These are phyloP conservation scores for Hapalemur alaotrensis DNA, from an alignment of 2,797 vertebrate species.

Conservation along the genomic window DNA sequence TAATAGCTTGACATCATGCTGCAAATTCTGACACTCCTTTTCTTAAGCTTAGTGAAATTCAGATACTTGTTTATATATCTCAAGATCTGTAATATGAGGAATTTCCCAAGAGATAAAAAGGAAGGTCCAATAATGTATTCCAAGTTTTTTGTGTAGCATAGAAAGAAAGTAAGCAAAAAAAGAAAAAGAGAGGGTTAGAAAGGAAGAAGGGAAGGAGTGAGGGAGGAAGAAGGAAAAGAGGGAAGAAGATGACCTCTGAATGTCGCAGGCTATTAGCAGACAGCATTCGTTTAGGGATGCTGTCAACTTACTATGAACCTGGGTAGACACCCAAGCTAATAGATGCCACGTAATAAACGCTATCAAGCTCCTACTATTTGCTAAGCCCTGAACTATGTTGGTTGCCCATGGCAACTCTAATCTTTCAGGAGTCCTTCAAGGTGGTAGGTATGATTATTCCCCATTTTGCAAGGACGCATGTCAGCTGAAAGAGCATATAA, in stretches of 20 bases:
- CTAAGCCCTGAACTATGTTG: not conserved
- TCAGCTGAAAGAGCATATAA: not conserved
- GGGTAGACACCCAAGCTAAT: not conserved
- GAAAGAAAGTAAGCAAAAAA: not conserved
- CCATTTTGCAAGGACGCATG: not conserved
- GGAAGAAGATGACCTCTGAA: not conserved
- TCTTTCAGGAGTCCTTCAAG: not conserved
- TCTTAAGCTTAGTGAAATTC: not conserved
- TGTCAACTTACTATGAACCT: not conserved
- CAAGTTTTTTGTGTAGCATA: not conserved
- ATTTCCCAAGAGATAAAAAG: slow-evolving; percentile 54
- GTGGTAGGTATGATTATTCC: not conserved
- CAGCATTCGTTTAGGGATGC: not conserved
- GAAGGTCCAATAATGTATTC: not conserved
- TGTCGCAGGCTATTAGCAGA: not conserved
- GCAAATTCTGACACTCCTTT: not conserved
- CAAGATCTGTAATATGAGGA: not conserved
- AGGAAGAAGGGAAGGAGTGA: not conserved
- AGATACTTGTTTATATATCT: slow-evolving; percentile 18
- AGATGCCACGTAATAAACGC: not conserved
- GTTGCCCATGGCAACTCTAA: not conserved
- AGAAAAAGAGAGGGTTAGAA: too few relatives aligned
- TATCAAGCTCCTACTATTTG: not conserved
- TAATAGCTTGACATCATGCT: not conserved
- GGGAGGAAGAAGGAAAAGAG: not conserved